Base-by-base conservation (phyloP, 2,113 vertebrate genomes). In the Psettodes erumei region DNA sequence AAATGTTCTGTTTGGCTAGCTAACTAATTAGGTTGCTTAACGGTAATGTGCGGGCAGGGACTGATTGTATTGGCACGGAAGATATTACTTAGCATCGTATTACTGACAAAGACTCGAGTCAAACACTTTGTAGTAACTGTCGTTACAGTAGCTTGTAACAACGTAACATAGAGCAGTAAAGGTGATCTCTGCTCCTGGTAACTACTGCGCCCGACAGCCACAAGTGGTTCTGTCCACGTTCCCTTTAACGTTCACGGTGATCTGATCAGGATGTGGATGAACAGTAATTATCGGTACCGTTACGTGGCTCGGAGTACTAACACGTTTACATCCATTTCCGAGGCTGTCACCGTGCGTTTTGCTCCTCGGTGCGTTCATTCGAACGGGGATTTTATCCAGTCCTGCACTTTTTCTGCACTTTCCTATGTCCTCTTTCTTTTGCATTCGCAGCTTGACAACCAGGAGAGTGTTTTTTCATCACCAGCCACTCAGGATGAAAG, bases 211-310 rank as follows among this genome's bases (percentile, higher is more conserved):
- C 37, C 58, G 33, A 51, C 25, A 89, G 87, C 90, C 77, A 93
- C 91, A 93, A 91, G 90, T 93, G 89, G 88, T 91, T 88, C 81
- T 60, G 40, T 75, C 28, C 25, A 18, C 8, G 32, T 15, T n/a
- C 55, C 48, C 13, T 38, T 27, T 27, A 15, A 40, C 60, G 42
- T 38, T 56, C 42, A 30, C 32, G 13, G 12, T 58, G 50, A 58
- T 81, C n/a, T n/a, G 37, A 60, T 67, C 21, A 27, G 25, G 43
- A 23, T 42, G 13, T 25, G 9, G 6, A 32, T 2, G 23, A 56
- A 23, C 30, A 45, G 23, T 21, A 58, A 37, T 16, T 61, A 30
- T 42, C 6, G 25, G 30, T n/a, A 38, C 32, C 28, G 40, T 55
- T n/a, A 37, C 18, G 1, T 21, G 10, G n/a, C 25, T 55, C 21